Percentiles rank a stretch among this genome's conserved stretches.
These are phyloP conservation scores for Melanotaenia maccullochi DNA, from an alignment of 2,797 vertebrate genomes.

Conservation along the genomic window DNA sequence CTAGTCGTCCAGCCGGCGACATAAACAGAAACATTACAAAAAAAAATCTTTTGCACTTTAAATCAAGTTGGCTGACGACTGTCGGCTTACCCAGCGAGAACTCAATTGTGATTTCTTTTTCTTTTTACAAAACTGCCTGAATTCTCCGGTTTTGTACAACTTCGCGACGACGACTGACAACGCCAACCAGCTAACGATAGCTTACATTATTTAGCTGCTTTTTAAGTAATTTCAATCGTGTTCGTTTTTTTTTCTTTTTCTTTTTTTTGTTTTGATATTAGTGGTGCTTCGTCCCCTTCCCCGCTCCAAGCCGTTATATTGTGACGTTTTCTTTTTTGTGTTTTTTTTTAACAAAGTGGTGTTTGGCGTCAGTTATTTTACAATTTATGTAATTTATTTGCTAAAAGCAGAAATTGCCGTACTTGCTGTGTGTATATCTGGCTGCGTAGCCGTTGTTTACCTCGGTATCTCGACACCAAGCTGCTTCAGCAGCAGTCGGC, in stretches of 20 bases:
- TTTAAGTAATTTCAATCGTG: constrained; percentile 56
- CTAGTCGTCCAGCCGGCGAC: constrained; percentile 73
- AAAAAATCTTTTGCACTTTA: constrained; percentile 83
- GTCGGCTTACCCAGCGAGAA: constrained; percentile 66
- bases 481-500: constrained; percentile 69
- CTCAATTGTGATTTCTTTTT: constrained; percentile 55
- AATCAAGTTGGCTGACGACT: constrained; percentile 73
- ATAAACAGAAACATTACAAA: constrained; percentile 53
- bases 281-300: constrained; percentile 56
- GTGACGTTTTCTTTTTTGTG: constrained; percentile 56
- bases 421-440: constrained; percentile 65
- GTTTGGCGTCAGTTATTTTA: background rate
- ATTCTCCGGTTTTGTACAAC: constrained; percentile 61
- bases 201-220: constrained; percentile 65
- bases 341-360: constrained; percentile 54
- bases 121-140: constrained; percentile 62
- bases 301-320: constrained; percentile 53
- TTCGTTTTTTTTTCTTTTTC: constrained; percentile 32
- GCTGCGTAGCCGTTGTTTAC: constrained; percentile 76
- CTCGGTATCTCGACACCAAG: constrained; percentile 70
- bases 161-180: constrained; percentile 47
- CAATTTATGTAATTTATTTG: constrained; percentile 21
- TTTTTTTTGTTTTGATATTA: constrained; percentile 62
- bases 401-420: constrained; percentile 45
- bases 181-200: constrained; percentile 50